These are phyloP conservation scores for Melanotaenia parkinsoni DNA, from an alignment of 2,797 vertebrate species.

Conservation along the genomic window DNA sequence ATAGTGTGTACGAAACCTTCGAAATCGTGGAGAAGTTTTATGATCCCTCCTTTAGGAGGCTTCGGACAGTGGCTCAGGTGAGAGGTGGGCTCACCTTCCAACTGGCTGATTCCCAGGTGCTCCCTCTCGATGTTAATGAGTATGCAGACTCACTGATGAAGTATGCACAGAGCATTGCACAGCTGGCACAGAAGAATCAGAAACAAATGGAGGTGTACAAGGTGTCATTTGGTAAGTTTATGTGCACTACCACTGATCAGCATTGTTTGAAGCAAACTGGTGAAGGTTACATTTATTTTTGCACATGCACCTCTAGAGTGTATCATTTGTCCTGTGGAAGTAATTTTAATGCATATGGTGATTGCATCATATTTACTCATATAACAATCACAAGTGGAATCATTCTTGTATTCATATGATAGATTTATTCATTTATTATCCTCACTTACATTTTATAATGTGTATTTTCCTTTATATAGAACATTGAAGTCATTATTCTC, in stretches of 20 bases:
- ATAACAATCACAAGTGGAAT: too few species aligned
- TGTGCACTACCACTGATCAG: not conserved
- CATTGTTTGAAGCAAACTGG: not conserved
- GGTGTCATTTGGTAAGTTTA: conserved; percentile 89
- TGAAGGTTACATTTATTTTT: too few species aligned
- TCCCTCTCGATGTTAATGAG: conserved; percentile 89
- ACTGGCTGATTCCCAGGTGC: conserved; percentile 85
- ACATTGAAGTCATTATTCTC: too few species aligned
- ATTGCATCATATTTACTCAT: too few species aligned
- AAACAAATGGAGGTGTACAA: conserved; percentile 76
- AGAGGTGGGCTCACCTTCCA: conserved; percentile 89
- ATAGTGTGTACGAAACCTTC: conserved; percentile 95
- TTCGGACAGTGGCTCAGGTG: conserved; percentile 88
- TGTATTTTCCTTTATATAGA: too few species aligned
- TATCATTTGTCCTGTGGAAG: too few species aligned
- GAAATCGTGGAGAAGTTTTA: conserved; percentile 93
- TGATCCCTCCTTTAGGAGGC: conserved; percentile 90
- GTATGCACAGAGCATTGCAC: conserved; percentile 84
- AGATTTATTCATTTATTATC: too few species aligned
- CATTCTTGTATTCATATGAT: too few species aligned
- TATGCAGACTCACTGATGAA: conserved; percentile 86
- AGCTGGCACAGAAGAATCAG: conserved; percentile 81
- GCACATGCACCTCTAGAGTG: too few species aligned
- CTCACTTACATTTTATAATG: too few species aligned
- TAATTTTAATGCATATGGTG: too few species aligned